Evolutionary conservation across 2,797 vertebrate genomes (phyloP), one percentile per base, ranked within the genome.

Genomic region (Buceros bicornis): DNA sequence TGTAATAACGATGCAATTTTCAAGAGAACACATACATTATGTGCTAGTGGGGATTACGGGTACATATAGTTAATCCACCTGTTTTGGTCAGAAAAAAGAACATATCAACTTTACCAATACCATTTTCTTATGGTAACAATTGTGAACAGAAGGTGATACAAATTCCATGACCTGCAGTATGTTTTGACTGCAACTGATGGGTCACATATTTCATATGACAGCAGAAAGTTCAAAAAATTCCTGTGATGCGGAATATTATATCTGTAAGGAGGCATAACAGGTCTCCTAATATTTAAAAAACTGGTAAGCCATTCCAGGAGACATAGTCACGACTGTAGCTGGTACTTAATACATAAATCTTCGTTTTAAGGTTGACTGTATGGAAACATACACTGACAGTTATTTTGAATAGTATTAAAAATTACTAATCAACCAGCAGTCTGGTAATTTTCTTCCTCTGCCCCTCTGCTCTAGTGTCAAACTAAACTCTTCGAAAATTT

Each of bases 1-100:
- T 92, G n/a, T 24, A 89, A 91, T 43, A 89, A 71, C 26, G 70
- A 90, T 48, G 42, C 22, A 81, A 67, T 76, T 91, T 76, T 80
- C 60, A 72, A 93, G 61, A 91, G 60, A 90, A 89, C 37, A 93
- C 7, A 33, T 24, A 33, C 26, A 51, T 80, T 70, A 53, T 25
- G 31, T 79, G 16, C 47, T 72, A 43, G 29, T 31, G 48, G n/a
- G 48, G n/a, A 88, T 42, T 79, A 45, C 14, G 21, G 47, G 31
- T 64, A 84, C 17, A 42, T 20, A 33, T 9, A 54, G 35, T 58
- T 92, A 86, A 82, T 62, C 35, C 43, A 48, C 18, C 19, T 66
- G 40, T 28, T 93, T 56, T 56, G 51, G 24, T 62, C 28, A 84
- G 51, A 66, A 86, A 45, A 89, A 50, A 77, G 24, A 91, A 62